phyloP scores from a whole-genome alignment of 2,888 invertebrate species.

The Drosophila rellima region DNA sequence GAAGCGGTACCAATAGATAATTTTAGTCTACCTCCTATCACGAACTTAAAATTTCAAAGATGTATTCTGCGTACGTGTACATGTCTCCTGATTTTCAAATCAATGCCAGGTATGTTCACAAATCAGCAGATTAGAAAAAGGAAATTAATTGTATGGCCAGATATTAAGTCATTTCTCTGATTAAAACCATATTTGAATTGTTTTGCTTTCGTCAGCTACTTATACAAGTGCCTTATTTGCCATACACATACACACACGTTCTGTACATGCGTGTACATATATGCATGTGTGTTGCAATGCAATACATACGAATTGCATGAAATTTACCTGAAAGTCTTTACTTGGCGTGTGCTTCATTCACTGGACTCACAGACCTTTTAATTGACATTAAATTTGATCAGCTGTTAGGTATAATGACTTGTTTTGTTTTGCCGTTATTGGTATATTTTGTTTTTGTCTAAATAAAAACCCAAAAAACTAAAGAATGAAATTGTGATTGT shows the following conservation, averaged over 20 bases:
- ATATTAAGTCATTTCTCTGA: background rate
- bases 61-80: slow-evolving; percentile 74
- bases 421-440: slow-evolving; percentile 32
- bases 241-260: slow-evolving; percentile 1
- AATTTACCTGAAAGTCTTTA: slow-evolving; percentile 42
- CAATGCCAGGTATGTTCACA: slow-evolving; percentile 33
- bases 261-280: background rate
- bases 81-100: slow-evolving; percentile 49
- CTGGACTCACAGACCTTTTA: slow-evolving; percentile 29
- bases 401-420: slow-evolving; percentile 18
- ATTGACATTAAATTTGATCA: slow-evolving; percentile 46
- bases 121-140: background rate
- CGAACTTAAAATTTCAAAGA: slow-evolving; percentile 60
- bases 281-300: slow-evolving; percentile 1
- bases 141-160: background rate
- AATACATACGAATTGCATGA: slow-evolving; percentile 12
- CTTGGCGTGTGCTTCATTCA: slow-evolving; percentile 12
- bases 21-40: slow-evolving; percentile 44
- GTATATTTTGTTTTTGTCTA: slow-evolving; percentile 44
- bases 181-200: slow-evolving; percentile 6
- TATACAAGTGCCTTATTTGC: slow-evolving; percentile 21
- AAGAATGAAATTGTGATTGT: slow-evolving; percentile 79
- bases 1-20: slow-evolving; percentile 45
- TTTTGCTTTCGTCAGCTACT: slow-evolving; percentile 35
- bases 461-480: slow-evolving; percentile 79